These are phyloP conservation scores for Muraenolepis orangiensis DNA, from an alignment of 2,797 vertebrate genomes.

Conservation along the genomic window DNA sequence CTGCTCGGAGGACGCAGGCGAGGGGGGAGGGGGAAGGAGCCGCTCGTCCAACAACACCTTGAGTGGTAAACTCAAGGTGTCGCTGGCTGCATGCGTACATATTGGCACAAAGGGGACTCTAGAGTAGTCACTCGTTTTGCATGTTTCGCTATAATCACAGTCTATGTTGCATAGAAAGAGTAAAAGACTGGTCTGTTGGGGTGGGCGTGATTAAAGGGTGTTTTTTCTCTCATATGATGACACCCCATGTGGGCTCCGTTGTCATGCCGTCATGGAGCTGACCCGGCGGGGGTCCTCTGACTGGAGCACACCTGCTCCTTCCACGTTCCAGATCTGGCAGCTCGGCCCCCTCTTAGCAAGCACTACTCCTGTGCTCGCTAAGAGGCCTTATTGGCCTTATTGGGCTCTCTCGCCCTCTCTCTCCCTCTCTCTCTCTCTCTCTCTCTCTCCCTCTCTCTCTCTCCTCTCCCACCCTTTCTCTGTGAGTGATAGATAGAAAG, in stretches of 20 bases:
- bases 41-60: conserved; percentile 41
- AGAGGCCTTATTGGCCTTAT: conserved; percentile 37
- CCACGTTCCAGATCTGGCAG: conserved; percentile 34
- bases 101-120: conserved; percentile 39
- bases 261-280: background rate
- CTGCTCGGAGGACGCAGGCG: background rate
- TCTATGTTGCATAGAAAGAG: background rate
- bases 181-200: background rate
- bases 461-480: background rate
- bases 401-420: no score
- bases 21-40: conserved; percentile 37
- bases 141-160: background rate
- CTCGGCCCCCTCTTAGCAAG: conserved; percentile 22
- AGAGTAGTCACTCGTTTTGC: background rate
- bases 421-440: no score
- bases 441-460: no score
- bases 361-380: conserved; percentile 36
- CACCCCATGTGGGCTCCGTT: conserved; percentile 45
- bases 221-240: conserved; percentile 20
- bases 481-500: background rate
- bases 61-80: conserved; percentile 52
- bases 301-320: conserved; percentile 56
- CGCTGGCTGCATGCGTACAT: conserved; percentile 45
- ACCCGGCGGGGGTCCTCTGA: conserved; percentile 38
- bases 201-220: background rate